Base-by-base conservation (phyloP, 2,888 invertebrate genomes). In the Dorcus hopei region DNA sequence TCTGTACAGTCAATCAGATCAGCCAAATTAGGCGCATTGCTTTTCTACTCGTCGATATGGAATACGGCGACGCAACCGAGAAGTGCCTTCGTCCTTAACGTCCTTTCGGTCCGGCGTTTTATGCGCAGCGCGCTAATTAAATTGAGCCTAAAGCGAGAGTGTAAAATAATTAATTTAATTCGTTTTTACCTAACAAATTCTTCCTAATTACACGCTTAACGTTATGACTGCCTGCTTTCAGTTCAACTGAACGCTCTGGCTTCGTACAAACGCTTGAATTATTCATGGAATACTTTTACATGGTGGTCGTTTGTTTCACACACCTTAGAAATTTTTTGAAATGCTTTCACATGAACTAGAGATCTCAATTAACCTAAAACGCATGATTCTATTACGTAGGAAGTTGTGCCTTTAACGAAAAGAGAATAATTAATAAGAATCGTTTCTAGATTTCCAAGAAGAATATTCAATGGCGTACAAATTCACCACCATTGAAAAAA, bases 1-100 rank as follows among this genome's bases (percentile, higher is more conserved):
- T 76, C 73, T 70, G 67, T 71, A 65, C 74, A 71, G 74, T 75
- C 77, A 77, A 76, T 77, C 77, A 76, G 74, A 75, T 75, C 73
- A 67, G 61, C 73, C 70, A 71, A 71, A 72, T 68, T 67, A 63
- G 70, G 70, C 53, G 50, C 45, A 58, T 45, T 53, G 45, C 42
- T 42, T 54, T 52, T 54, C 43, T 57, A 57, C 49, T 45, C 39
- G 54, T 57, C 51, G 42, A 48, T 54, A 59, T 47, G 54, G 39
- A 42, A 52, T 43, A 57, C 40, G 45, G 33, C 39, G 16, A 41
- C 50, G 48, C 55, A 43, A 52, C 58, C 14, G 49, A 38, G 42
- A 33, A 33, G 26, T 33, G 26, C 26, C 26, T 33, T 38, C 42
- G 59, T 52, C 54, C 55, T 50, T 59, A 59, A 59, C 52, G 55